phyloP scores from a whole-genome alignment of 2,113 vertebrate species.

The Entosphenus tridentatus region DNA sequence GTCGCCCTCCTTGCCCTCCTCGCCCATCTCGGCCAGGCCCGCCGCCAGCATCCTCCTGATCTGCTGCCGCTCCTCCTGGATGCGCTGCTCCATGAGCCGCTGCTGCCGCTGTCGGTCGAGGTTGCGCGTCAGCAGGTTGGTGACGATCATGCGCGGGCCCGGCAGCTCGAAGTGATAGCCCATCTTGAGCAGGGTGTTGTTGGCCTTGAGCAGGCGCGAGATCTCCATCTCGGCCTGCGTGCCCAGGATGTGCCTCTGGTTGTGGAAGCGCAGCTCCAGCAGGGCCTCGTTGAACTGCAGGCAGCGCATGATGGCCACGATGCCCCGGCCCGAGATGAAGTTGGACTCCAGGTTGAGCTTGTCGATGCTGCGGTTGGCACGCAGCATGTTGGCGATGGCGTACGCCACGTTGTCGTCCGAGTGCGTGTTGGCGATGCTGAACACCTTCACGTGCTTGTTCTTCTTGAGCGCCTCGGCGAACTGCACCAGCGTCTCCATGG shows the following conservation, averaged over 20 bases:
- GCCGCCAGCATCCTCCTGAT: no score
- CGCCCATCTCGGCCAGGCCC: no score
- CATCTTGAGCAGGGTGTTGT: conserved; percentile 70
- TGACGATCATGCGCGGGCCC: conserved; percentile 86
- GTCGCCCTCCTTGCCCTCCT: no score
- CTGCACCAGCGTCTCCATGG: conserved; percentile 71
- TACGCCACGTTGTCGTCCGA: conserved; percentile 60
- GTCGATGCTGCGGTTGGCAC: conserved; percentile 66
- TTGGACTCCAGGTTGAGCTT: conserved; percentile 85
- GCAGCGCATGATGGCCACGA: conserved; percentile 71
- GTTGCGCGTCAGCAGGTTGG: conserved; percentile 72
- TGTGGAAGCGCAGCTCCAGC: conserved; percentile 85
- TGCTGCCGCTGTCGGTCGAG: conserved; percentile 26
- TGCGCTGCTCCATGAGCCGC: no score
- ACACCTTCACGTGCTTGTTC: conserved; percentile 54
- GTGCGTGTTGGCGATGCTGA: conserved; percentile 75
- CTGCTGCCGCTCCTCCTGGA: no score
- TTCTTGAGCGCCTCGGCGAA: conserved; percentile 69
- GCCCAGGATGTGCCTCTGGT: conserved; percentile 85
- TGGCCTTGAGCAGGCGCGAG: conserved; percentile 64
- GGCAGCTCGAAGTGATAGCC: conserved; percentile 87
- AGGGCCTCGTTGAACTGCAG: conserved; percentile 85
- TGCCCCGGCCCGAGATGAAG: conserved; percentile 64
- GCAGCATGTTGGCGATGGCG: conserved; percentile 65
- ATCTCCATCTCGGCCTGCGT: conserved; percentile 79